Base-by-base conservation (phyloP, 2,888 invertebrate species). In the Lordiphosa fenestrarum region DNA sequence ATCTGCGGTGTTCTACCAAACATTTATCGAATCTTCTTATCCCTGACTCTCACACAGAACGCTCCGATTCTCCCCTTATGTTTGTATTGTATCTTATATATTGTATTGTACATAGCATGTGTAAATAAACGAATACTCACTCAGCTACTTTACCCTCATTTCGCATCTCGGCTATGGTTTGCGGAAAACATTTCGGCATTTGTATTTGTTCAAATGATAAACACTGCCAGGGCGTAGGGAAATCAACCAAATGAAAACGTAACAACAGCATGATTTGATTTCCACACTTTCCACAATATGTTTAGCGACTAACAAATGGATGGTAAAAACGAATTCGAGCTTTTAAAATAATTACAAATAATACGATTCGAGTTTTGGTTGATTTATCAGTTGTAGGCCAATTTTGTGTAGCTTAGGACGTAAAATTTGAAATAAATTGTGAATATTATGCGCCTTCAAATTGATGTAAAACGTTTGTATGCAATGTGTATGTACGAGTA, bases 381-480 rank as follows among this genome's bases (percentile, higher is more conserved):
- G n/a, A n/a, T n/a, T 66, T 65, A 51, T 72, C 57, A 59, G 65
- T 69, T 77, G 53, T 66, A 70, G 60, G 48, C 49, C 47, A 66
- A 61, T 50, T 61, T 57, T 61, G 62, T 66, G 66, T 80, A 77
- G 66, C 58, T 47, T 73, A 81, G 67, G 66, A 63, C 40, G 46
- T 53, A 49, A 71, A 58, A 57, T 49, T 54, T 52, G 63, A 61
- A 57, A 63, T 55, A 68, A 63, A 86, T 84, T 87, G 88, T 87
- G 87, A 87, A 86, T 86, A 88, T 85, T 86, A 88, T 85, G 88
- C 87, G 88, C 88, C 88, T 88, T 88, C 85, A 86, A 85, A 82
- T 59, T 51, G 44, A 59, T 51, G 57, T 63, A 60, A 60, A 58
- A 69, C 38, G 63, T 41, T 60, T 44, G 54, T 50, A 40, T 33